Evolutionary conservation across 1,140 invertebrate species (phyloP).

Genomic region (Parapsyche elsis): DNA sequence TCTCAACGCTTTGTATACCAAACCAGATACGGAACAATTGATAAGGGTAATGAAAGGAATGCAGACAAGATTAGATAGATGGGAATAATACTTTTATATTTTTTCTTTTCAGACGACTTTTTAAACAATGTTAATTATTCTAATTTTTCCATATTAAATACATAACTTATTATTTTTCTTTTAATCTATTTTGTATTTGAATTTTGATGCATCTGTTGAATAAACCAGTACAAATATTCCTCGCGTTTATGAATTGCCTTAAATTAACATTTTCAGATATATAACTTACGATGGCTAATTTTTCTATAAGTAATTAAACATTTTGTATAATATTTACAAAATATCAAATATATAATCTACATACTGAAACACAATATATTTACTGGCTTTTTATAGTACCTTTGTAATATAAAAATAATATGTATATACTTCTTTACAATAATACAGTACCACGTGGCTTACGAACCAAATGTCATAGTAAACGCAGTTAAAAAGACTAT

Average conservation of each 20-base stretch:
- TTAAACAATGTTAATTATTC: background rate
- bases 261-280: too few species aligned
- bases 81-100: conserved; percentile 45
- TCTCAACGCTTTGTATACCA: conserved; percentile 75
- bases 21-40: conserved; percentile 69
- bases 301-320: too few species aligned
- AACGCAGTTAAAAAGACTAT: background rate
- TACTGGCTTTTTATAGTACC: background rate
- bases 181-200: too few species aligned
- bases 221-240: too few species aligned
- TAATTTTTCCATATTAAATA: conserved; percentile 5
- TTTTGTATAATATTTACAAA: too few species aligned
- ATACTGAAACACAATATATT: too few species aligned
- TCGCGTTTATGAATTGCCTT: too few species aligned
- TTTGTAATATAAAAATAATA: background rate
- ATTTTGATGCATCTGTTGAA: too few species aligned
- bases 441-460: background rate
- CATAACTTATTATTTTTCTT: too few species aligned
- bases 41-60: conserved; percentile 60
- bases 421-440: background rate
- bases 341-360: too few species aligned
- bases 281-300: too few species aligned
- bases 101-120: background rate
- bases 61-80: conserved; percentile 61
- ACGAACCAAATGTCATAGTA: too few species aligned